Percentiles rank a stretch among this genome's conserved stretches.
Evolutionary conservation across 2,888 invertebrate species (phyloP).

Genomic region (Mylabris sibirica): DNA sequence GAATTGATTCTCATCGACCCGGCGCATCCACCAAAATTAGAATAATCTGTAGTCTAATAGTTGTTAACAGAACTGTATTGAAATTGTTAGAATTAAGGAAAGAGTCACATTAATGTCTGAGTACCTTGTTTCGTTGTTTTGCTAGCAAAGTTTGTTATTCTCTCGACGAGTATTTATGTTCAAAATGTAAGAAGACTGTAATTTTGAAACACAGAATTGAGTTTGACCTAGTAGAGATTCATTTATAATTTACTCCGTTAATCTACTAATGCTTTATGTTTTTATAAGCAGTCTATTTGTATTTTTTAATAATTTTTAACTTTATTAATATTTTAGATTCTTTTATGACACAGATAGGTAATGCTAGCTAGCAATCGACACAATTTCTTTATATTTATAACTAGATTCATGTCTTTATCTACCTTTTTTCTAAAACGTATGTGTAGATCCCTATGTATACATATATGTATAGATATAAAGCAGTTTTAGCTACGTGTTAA

Average conservation of each 20-base stretch:
- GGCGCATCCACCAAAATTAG: constrained; percentile 8
- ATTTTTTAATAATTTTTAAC: neutral
- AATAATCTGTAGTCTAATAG: too few species aligned
- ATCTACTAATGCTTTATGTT: constrained; percentile 3
- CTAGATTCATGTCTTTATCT: neutral
- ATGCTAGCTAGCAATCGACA: neutral
- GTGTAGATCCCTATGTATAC: neutral
- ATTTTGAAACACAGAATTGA: neutral
- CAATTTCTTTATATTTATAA: neutral
- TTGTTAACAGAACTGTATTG: neutral
- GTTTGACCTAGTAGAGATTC: neutral
- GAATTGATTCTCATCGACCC: neutral
- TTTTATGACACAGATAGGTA: neutral
- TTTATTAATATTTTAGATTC: neutral
- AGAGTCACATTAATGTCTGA: constrained; percentile 5
- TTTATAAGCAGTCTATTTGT: neutral
- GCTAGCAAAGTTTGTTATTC: neutral
- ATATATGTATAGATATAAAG: constrained; percentile 40
- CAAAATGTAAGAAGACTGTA: neutral
- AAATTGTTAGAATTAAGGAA: neutral
- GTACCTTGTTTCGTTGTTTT: neutral
- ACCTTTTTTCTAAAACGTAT: neutral
- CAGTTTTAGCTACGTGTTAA: constrained; percentile 51
- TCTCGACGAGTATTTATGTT: neutral
- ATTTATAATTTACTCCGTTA: neutral